Evolutionary conservation across 2,888 invertebrate genomes (phyloP), one percentile per base, ranked within the genome.

Genomic region (Oscheius sp.): DNA sequence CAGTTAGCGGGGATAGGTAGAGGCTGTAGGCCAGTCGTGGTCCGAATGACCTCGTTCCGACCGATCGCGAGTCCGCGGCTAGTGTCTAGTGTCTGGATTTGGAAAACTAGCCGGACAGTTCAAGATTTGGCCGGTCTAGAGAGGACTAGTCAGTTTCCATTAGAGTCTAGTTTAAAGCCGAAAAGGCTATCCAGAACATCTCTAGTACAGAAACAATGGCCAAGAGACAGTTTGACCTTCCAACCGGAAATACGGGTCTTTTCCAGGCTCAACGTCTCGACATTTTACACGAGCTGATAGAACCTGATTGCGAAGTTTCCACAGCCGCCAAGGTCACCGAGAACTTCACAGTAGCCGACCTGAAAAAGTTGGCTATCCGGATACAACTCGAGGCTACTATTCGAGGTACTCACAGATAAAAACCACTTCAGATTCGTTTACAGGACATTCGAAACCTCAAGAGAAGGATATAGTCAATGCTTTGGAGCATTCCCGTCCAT

Each of bases 281-380:
- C 21, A 48, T 75, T 35, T 59, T 70, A 21, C 60, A 57, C 21
- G 70, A 62, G 29, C 53, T 75, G 21, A 50, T 72, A 21, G 75
- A 71, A 65, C 71, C 72, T 37, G 72, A 72, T 57, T 75, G 60
- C n/a, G 63, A 74, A 37, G 47, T 70, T 53, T 42, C 62, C n/a
- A 11, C 37, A 11, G 70, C 73, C 29, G 63, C 74, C 10, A 74
- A 62, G 47, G 55, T 50, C 37, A 76, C 76, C 7, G 76, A 76
- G 47, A 73, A 73, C 55, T 76, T 71, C 60, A 71, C 74, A 5
- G 48, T 74, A 11, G 63, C 65, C 21, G 76, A 76, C 42, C 35
- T 76, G 58, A 60, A 62, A 47, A 60, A 62, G 21, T 48, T 76
- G 21, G 63, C 74, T 1, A 74, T 32, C 11, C 42, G 76, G 32